Base-by-base conservation (phyloP, 2,113 vertebrate species). In the Aptenodytes forsteri region DNA sequence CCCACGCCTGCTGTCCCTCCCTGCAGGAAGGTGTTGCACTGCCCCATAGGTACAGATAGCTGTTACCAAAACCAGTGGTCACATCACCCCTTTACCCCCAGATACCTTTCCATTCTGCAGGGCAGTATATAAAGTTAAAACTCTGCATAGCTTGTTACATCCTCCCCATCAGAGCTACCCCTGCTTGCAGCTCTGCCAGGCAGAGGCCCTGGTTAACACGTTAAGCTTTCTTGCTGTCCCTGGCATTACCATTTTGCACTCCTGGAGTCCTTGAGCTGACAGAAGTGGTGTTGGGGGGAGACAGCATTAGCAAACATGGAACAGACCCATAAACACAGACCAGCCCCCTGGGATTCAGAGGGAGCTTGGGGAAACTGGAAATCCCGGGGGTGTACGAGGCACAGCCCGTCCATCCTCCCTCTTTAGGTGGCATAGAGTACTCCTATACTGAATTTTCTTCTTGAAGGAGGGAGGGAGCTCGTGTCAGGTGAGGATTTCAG, bases 401-500 rank as follows among this genome's bases (percentile, higher is more conserved):
- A 62, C 20, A 44, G 55, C 17, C 16, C 2, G 1, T 25, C 20
- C 13, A 9, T n/a, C 38, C 42, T 72, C 50, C 32, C 59, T 66
- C 47, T 75, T 61, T n/a, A 47, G 52, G 19, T 36, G n/a, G 19
- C 58, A 40, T 0, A 49, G 13, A 83, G 25, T 20, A 54, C 36
- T 52, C 79, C 55, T 32, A 55, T 34, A 42, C 16, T 36, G 32
- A 65, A 50, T 73, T 61, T 78, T 49, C 75, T 87, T 94, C 73
- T 72, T 1, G 3, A 87, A 55, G 58, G 46, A 91, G 66, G 20
- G 61, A 83, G 87, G n/a, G 54, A 85, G 66, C 64, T 84, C 66
- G 46, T 93, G 89, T 93, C 75, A 86, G 42, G 91, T 87, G 56
- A 86, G n/a, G 87, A 92, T 90, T 94, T 91, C 89, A 96, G 84